Evolutionary conservation across 2,113 vertebrate species (phyloP).

Genomic region (Alaudala cheleensis): DNA sequence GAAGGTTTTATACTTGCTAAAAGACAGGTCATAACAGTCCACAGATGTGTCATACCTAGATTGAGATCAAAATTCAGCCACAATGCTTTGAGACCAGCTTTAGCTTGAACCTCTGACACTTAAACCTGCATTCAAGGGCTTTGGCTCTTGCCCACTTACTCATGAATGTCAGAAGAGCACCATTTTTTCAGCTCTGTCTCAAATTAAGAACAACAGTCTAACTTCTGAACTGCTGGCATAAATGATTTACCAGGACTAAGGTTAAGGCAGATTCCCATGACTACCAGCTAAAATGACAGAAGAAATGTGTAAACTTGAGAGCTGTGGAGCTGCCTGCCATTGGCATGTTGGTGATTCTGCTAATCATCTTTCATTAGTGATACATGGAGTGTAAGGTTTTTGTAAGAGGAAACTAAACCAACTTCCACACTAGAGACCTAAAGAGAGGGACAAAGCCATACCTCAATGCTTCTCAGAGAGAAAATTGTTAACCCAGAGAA

Average conservation of each 20-base stretch:
- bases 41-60: background rate
- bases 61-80: background rate
- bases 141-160: background rate
- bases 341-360: background rate
- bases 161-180: background rate
- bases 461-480: background rate
- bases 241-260: background rate
- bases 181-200: background rate
- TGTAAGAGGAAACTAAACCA: background rate
- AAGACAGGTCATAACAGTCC: background rate
- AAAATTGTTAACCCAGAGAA: background rate
- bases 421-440: background rate
- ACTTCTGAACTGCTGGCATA: background rate
- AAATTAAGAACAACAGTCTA: background rate
- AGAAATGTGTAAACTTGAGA: background rate
- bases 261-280: background rate
- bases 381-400: background rate
- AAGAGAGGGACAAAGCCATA: background rate
- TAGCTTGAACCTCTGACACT: background rate
- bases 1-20: background rate
- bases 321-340: background rate
- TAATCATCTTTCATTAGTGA: background rate
- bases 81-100: background rate
- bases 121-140: background rate
- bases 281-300: background rate